These are phyloP conservation scores for Acipenser oxyrinchus DNA, from an alignment of 2,797 vertebrate genomes.

Conservation along the genomic window DNA sequence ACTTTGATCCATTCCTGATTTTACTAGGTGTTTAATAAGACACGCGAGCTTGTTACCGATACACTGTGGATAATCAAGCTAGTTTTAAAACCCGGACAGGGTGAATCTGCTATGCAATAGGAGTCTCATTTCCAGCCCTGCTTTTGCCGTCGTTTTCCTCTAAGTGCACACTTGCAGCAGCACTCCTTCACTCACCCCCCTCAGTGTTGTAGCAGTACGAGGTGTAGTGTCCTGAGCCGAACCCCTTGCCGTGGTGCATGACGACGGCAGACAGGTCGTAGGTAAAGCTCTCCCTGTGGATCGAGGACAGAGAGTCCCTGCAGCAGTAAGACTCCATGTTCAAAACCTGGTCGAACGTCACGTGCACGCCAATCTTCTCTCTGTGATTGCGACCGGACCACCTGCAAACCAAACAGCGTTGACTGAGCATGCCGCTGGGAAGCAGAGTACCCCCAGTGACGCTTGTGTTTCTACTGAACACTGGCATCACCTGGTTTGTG, in stretches of 20 bases:
- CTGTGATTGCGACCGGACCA: slow-evolving; percentile 98
- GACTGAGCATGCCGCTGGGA: not conserved
- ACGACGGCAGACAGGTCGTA: slow-evolving; percentile 98
- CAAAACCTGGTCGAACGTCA: slow-evolving; percentile 96
- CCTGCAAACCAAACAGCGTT: slow-evolving; percentile 50
- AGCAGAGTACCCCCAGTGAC: not conserved
- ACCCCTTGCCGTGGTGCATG: slow-evolving; percentile 98
- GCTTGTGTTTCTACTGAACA: no score
- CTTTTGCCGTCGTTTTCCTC: no score
- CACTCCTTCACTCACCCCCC: slow-evolving; percentile 75
- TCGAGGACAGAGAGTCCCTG: slow-evolving; percentile 76
- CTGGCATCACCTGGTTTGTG: no score
- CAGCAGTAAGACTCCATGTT: slow-evolving; percentile 98
- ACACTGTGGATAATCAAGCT: no score
- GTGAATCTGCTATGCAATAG: no score
- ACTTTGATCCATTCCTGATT: no score
- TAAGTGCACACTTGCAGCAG: no score
- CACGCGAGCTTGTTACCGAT: no score
- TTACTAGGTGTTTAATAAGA: no score
- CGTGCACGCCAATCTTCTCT: slow-evolving; percentile 98
- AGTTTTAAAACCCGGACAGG: no score
- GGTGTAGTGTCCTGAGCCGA: slow-evolving; percentile 99
- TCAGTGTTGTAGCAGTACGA: slow-evolving; percentile 99
- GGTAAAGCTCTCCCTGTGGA: slow-evolving; percentile 81
- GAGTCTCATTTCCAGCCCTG: no score